phyloP scores from a whole-genome alignment of 2,797 vertebrate species.

The Characodon lateralis region DNA sequence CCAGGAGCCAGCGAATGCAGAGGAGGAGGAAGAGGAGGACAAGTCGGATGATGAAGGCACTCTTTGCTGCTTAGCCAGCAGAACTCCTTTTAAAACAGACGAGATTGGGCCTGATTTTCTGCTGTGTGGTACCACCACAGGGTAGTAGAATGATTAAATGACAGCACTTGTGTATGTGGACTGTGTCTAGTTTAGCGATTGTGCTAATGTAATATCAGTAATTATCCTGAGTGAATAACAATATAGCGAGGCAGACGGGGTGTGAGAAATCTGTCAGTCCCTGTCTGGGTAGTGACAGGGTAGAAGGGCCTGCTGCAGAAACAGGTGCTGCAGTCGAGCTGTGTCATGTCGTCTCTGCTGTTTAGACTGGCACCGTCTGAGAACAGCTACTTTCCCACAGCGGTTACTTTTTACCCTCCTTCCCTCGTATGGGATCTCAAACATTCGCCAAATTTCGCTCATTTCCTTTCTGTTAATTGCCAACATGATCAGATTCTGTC shows the following conservation, averaged over 20 bases:
- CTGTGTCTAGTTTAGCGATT: conserved; percentile 1
- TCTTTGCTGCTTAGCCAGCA: conserved; percentile 37
- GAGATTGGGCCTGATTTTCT: conserved; percentile 2
- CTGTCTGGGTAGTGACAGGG: conserved; percentile 49
- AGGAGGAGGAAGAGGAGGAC: conserved; percentile 73
- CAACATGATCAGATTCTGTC: background rate
- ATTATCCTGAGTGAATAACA: conserved; percentile 23
- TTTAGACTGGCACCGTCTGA: conserved; percentile 36
- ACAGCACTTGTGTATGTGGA: background rate
- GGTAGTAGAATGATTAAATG: conserved; percentile 2
- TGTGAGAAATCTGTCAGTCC: conserved; percentile 45
- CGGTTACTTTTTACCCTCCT: conserved; percentile 22
- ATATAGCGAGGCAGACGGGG: conserved; percentile 22
- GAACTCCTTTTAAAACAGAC: conserved; percentile 23
- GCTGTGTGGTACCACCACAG: background rate
- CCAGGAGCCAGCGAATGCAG: conserved; percentile 62
- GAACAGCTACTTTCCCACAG: conserved; percentile 44
- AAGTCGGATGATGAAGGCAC: conserved; percentile 69
- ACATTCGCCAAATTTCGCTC: conserved; percentile 20
- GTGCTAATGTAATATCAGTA: conserved; percentile 13
- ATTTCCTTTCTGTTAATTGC: background rate
- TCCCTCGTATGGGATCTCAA: background rate
- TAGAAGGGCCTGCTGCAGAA: conserved; percentile 50
- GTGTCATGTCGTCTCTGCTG: conserved; percentile 58
- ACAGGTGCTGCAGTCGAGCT: conserved; percentile 68